These are phyloP conservation scores for Choristoneura rosaceana DNA, from an alignment of 2,888 invertebrate species.

Conservation along the genomic window DNA sequence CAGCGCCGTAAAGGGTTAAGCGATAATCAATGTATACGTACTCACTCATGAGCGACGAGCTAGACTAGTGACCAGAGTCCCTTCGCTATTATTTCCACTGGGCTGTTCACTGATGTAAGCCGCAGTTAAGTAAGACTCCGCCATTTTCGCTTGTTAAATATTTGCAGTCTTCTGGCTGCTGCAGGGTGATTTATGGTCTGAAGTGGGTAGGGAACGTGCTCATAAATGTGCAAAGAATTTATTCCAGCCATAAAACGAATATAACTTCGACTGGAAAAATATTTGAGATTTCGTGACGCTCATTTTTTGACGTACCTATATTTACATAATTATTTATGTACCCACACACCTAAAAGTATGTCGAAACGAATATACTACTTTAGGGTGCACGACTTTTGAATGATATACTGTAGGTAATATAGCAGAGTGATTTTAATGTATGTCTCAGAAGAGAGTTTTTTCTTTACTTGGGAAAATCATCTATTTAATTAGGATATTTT, in stretches of 20 bases:
- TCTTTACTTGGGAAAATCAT: no score
- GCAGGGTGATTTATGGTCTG: conserved; percentile 20
- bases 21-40: no score
- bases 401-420: no score
- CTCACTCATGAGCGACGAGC: no score
- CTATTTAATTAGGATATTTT: no score
- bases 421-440: no score
- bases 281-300: neutral
- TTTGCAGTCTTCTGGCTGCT: conserved; percentile 1
- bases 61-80: neutral
- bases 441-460: no score
- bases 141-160: conserved; percentile 21
- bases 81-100: neutral
- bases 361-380: no score
- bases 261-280: neutral
- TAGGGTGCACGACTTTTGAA: no score
- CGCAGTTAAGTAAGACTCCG: neutral
- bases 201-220: conserved; percentile 9
- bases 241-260: conserved; percentile 1
- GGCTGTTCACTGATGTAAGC: neutral
- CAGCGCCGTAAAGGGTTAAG: no score
- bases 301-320: neutral
- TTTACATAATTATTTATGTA: neutral
- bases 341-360: neutral
- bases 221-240: conserved; percentile 7